These are phyloP conservation scores for Callionymus lyra DNA, from an alignment of 2,113 vertebrate species.

Conservation along the genomic window DNA sequence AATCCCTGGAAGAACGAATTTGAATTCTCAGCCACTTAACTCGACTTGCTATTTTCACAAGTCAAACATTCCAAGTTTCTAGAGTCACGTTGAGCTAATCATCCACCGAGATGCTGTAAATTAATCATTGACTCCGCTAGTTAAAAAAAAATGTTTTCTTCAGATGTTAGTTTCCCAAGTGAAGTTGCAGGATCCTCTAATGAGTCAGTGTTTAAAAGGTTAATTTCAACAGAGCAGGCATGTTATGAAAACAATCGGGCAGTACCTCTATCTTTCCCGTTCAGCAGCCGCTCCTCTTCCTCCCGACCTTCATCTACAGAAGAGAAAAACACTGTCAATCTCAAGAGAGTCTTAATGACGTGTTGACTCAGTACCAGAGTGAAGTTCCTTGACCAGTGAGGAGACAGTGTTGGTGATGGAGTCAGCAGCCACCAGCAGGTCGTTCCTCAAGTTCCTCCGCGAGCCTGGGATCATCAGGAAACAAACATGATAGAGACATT, in stretches of 20 bases:
- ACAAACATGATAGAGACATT: no score
- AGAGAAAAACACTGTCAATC: conserved; percentile 3
- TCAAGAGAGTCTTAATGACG: background rate
- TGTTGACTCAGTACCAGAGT: conserved; percentile 72
- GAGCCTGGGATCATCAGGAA: conserved; percentile 62
- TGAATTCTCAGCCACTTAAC: no score
- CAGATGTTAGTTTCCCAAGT: no score
- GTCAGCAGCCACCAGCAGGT: conserved; percentile 91
- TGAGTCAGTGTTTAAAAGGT: no score
- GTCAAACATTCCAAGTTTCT: no score
- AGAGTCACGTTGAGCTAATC: no score
- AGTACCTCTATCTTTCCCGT: conserved; percentile 83
- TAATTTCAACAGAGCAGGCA: no score
- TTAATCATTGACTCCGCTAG: background rate
- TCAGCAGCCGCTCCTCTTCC: conserved; percentile 80
- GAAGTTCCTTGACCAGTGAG: conserved; percentile 93
- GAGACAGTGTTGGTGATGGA: conserved; percentile 97
- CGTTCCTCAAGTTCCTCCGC: conserved; percentile 85
- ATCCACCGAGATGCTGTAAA: background rate
- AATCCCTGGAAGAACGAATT: no score
- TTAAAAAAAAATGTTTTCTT: no score
- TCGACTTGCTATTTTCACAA: no score
- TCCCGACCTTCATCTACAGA: conserved; percentile 75
- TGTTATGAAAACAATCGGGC: background rate
- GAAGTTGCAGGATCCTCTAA: background rate